Conservation (phyloP, 53 echinoderm and acorn worm species). For the Apostichopus leukothele region DNA sequence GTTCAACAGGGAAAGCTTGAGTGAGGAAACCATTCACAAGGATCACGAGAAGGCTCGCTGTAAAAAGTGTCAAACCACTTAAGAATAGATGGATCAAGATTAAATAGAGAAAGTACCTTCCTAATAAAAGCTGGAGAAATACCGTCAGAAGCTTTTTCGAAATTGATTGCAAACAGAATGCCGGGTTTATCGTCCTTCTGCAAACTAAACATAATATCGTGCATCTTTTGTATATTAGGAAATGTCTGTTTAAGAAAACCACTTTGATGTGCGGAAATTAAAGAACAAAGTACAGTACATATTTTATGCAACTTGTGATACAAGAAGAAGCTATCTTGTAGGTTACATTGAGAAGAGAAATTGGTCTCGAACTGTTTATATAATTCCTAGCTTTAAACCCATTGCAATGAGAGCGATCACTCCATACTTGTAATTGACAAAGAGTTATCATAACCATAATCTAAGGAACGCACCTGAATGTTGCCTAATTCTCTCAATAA, state of each 20-base stretch:
- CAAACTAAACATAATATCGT: conserved; percentile 10
- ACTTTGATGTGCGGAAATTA: neutral
- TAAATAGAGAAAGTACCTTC: neutral
- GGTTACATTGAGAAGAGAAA: conserved; percentile 25
- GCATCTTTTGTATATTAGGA: neutral
- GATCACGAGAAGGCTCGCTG: neutral
- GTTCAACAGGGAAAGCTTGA: neutral
- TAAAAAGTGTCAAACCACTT: neutral
- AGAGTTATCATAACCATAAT: conserved; percentile 12
- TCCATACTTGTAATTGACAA: neutral
- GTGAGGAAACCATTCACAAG: neutral
- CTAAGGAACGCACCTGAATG: neutral
- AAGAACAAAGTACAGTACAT: neutral
- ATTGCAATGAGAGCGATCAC: conserved; percentile 8
- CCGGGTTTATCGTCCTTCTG: neutral
- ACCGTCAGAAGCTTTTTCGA: neutral
- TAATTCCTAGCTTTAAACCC: conserved; percentile 9
- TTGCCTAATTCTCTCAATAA: neutral
- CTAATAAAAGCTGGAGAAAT: neutral
- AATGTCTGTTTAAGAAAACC: neutral
- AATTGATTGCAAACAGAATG: neutral
- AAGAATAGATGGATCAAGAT: neutral
- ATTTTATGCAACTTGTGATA: neutral
- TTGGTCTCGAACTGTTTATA: neutral
- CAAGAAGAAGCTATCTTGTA: conserved; percentile 6